These are phyloP conservation scores for Semaprochilodus insignis DNA, from an alignment of 2,797 vertebrate species.

Conservation along the genomic window DNA sequence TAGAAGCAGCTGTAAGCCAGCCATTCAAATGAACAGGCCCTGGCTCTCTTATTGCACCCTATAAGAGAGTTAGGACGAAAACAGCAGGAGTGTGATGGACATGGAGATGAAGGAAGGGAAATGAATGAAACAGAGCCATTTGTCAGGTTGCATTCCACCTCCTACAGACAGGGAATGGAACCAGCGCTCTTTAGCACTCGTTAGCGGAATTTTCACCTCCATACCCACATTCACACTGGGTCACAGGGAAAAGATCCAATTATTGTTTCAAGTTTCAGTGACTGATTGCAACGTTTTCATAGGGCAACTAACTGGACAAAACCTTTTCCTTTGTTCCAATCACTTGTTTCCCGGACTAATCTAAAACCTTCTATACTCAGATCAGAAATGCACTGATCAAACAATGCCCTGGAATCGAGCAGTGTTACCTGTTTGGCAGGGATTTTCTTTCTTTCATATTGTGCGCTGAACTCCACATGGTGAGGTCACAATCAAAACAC, in stretches of 20 bases:
- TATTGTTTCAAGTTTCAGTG: background rate
- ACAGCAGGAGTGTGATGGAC: conserved; percentile 35
- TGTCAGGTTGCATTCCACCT: conserved; percentile 12
- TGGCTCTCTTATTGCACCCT: conserved; percentile 42
- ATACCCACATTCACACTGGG: conserved; percentile 3
- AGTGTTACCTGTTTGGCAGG: conserved; percentile 48
- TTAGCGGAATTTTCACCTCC: background rate
- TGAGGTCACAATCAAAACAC: conserved; percentile 48
- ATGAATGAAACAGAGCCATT: conserved; percentile 44
- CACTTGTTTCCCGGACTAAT: background rate
- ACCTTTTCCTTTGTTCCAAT: background rate
- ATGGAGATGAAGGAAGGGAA: conserved; percentile 36
- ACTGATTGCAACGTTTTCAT: conserved; percentile 12
- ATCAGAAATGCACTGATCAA: conserved; percentile 38
- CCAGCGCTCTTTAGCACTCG: conserved; percentile 3
- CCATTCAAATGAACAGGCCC: conserved; percentile 48
- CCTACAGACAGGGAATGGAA: conserved; percentile 38
- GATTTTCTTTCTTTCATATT: conserved; percentile 28
- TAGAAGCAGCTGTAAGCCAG: conserved; percentile 54
- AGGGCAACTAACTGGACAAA: background rate
- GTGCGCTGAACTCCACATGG: conserved; percentile 29
- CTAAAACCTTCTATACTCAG: background rate
- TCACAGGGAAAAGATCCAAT: background rate
- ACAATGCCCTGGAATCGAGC: conserved; percentile 23
- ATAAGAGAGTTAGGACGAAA: conserved; percentile 52